Evolutionary conservation across 2,113 vertebrate genomes (phyloP).

Genomic region (Centropus bengalensis): DNA sequence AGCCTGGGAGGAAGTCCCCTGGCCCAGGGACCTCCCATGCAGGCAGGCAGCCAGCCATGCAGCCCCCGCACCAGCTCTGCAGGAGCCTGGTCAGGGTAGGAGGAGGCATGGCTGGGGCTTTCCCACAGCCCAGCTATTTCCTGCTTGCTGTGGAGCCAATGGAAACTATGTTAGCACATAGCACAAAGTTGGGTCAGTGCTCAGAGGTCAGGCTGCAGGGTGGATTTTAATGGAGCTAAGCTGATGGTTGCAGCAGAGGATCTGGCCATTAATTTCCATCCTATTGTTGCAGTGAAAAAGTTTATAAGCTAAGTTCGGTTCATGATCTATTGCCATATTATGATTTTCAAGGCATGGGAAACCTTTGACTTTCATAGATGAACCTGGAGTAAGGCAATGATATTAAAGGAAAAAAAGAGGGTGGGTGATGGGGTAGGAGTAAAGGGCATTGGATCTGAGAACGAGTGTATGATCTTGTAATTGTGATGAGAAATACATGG

Average conservation of each 20-base stretch:
- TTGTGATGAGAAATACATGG: not conserved
- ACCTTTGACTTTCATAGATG: not conserved
- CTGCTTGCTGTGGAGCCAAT: not conserved
- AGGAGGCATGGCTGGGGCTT: not conserved
- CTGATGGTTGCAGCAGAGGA: conserved; percentile 49
- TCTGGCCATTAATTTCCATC: conserved; percentile 40
- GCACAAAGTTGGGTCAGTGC: not conserved
- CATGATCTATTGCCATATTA: conserved; percentile 1
- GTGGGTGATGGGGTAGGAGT: too few relatives aligned
- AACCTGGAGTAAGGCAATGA: not conserved
- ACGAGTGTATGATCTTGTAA: not conserved
- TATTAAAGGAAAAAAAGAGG: not conserved
- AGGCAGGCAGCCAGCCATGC: not conserved
- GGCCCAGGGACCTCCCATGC: fast-evolving
- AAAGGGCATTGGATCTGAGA: not conserved
- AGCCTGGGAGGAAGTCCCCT: not conserved
- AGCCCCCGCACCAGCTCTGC: fast-evolving
- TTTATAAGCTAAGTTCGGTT: conserved; percentile 35
- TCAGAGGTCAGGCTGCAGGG: conserved; percentile 19
- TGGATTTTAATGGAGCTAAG: conserved; percentile 54
- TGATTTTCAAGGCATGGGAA: conserved; percentile 4
- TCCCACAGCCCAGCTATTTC: conserved; percentile 22
- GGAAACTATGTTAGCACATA: conserved; percentile 43
- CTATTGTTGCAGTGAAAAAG: conserved; percentile 4
- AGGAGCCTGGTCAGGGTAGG: not conserved